Evolutionary conservation across 2,797 vertebrate genomes (phyloP).

Genomic region (Acomys russatus): DNA sequence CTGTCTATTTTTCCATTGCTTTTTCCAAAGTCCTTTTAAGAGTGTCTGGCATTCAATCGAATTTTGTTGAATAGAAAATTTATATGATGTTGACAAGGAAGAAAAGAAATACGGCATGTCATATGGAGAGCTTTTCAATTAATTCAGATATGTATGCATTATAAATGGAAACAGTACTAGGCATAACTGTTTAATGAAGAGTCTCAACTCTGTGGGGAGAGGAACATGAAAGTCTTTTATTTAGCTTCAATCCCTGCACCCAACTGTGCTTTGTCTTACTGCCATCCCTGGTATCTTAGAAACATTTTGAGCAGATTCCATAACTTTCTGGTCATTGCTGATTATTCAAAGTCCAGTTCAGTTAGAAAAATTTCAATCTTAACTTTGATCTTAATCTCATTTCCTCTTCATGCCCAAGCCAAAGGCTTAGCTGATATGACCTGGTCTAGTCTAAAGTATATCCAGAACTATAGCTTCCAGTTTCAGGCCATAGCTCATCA

Average conservation of each 20-base stretch:
- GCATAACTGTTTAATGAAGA: conserved; percentile 76
- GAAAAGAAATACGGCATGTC: conserved; percentile 68
- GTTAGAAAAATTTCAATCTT: conserved; percentile 65
- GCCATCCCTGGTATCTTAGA: conserved; percentile 68
- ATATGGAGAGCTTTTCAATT: conserved; percentile 72
- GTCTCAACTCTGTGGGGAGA: conserved; percentile 75
- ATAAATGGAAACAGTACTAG: conserved; percentile 67
- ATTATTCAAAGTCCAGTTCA: conserved; percentile 65
- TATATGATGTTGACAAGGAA: conserved; percentile 74
- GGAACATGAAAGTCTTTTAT: conserved; percentile 75
- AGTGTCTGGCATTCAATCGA: conserved; percentile 52
- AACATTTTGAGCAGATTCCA: conserved; percentile 72
- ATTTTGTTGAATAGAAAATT: conserved; percentile 71
- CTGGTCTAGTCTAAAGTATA: conserved; percentile 45
- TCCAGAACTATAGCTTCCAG: background rate
- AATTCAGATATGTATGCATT: conserved; percentile 72
- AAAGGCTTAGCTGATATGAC: conserved; percentile 31
- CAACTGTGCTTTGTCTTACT: conserved; percentile 71
- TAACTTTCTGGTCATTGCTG: conserved; percentile 76
- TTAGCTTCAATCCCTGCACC: conserved; percentile 77
- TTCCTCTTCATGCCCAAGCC: conserved; percentile 56
- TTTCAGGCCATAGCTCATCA: conserved; percentile 18
- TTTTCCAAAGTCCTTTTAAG: conserved; percentile 67
- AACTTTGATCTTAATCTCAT: conserved; percentile 72
- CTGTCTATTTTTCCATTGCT: conserved; percentile 33